Conservation (phyloP, 2,888 invertebrate species). For the Stegana nigrithorax region DNA sequence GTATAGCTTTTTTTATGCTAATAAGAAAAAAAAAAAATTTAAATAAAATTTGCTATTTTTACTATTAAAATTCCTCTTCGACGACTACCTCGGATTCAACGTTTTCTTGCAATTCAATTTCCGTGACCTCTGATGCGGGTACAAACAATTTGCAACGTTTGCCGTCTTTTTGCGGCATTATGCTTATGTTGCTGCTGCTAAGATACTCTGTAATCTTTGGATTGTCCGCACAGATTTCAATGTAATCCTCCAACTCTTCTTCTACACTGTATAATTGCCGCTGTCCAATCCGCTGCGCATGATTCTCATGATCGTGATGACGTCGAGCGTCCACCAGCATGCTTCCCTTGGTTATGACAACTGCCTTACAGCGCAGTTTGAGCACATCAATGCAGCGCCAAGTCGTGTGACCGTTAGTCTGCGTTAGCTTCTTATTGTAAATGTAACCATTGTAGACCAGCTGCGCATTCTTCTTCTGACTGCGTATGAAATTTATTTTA, state of each 20-base stretch:
- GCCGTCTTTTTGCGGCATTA: constrained; percentile 59
- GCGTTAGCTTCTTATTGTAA: constrained; percentile 69
- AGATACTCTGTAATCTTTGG: constrained; percentile 62
- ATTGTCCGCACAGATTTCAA: constrained; percentile 65
- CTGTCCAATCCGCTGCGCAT: constrained; percentile 63
- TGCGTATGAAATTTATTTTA: constrained; percentile 67
- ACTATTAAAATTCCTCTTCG: constrained; percentile 29
- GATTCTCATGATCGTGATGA: constrained; percentile 64
- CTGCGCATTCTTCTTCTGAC: constrained; percentile 69
- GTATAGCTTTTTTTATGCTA: too few species aligned
- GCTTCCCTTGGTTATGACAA: constrained; percentile 66
- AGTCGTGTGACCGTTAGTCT: constrained; percentile 68
- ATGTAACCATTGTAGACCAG: constrained; percentile 67
- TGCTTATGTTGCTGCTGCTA: constrained; percentile 58
- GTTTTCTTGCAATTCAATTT: constrained; percentile 50
- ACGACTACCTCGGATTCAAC: constrained; percentile 22
- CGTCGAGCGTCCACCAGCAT: constrained; percentile 61
- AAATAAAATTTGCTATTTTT: too few species aligned
- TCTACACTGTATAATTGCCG: constrained; percentile 64
- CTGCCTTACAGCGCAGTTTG: constrained; percentile 67
- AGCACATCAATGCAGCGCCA: constrained; percentile 68
- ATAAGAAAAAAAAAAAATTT: too few species aligned
- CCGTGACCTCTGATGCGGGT: constrained; percentile 54
- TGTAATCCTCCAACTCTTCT: constrained; percentile 66
- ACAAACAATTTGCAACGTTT: constrained; percentile 65